phyloP scores from a whole-genome alignment of 2,888 invertebrate species.

The Pachymerium ferrugineum region DNA sequence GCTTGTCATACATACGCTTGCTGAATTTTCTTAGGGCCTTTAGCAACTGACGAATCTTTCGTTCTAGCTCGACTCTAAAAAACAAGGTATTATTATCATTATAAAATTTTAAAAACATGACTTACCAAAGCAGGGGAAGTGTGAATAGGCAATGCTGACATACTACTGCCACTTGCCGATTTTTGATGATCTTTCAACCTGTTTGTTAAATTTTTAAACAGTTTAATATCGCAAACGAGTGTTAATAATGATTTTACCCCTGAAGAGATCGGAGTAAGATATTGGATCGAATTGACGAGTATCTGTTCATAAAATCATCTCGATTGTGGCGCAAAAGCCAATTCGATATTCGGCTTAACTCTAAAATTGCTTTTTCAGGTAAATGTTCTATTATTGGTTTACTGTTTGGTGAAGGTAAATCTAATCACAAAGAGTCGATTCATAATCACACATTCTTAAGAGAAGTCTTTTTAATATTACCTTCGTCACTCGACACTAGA shows the following conservation, averaged over 20 bases:
- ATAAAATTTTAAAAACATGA: neutral
- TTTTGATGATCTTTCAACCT: slow-evolving; percentile 48
- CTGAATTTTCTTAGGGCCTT: slow-evolving; percentile 73
- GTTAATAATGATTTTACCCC: slow-evolving; percentile 41
- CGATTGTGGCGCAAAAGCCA: slow-evolving; percentile 77
- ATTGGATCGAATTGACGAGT: slow-evolving; percentile 50
- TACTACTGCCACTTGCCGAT: slow-evolving; percentile 45
- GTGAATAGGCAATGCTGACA: slow-evolving; percentile 40
- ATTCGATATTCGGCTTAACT: slow-evolving; percentile 70
- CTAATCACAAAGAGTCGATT: no score
- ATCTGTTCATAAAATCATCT: slow-evolving; percentile 66
- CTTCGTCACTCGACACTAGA: slow-evolving; percentile 78
- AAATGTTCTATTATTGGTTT: slow-evolving; percentile 22
- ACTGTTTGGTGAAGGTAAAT: neutral
- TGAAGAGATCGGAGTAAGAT: slow-evolving; percentile 63
- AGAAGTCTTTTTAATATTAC: no score
- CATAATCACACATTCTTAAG: no score
- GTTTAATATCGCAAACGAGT: neutral
- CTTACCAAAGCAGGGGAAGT: slow-evolving; percentile 45
- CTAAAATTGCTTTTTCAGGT: slow-evolving; percentile 47
- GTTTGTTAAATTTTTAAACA: slow-evolving; percentile 6
- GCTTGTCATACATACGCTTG: slow-evolving; percentile 59
- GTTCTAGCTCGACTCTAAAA: slow-evolving; percentile 33
- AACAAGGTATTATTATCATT: neutral
- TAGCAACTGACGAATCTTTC: slow-evolving; percentile 65